These are phyloP conservation scores for Axis porcinus DNA, from an alignment of 2,113 vertebrate genomes.

Conservation along the genomic window DNA sequence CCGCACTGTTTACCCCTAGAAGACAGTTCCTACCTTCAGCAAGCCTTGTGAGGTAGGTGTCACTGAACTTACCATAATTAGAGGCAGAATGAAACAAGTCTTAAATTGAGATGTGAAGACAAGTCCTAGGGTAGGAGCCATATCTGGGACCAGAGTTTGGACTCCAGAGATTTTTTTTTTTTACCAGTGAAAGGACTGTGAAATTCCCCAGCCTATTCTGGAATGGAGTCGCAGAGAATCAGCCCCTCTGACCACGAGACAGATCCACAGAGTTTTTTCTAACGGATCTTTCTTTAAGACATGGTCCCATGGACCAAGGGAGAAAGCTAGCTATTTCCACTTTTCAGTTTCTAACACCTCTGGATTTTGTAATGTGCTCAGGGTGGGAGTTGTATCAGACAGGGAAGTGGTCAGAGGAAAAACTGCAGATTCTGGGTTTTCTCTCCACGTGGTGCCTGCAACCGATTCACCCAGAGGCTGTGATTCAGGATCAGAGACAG, in stretches of 20 bases:
- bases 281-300: not conserved
- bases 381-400: not conserved
- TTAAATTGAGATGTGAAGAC: not conserved
- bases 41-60: not conserved
- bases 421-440: not conserved
- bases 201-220: constrained; percentile 10
- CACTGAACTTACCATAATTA: not conserved
- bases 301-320: not conserved
- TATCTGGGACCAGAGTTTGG: not conserved
- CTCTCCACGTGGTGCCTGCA: not conserved
- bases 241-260: not conserved
- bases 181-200: not conserved
- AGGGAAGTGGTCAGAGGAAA: not conserved
- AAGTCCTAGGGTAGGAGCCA: not conserved
- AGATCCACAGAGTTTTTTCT: not conserved
- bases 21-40: not conserved
- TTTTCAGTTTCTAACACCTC: constrained; percentile 2
- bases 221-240: not conserved
- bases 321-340: not conserved
- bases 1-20: not conserved
- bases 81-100: not conserved
- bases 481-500: not conserved
- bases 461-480: not conserved
- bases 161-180: not conserved
- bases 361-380: not conserved